These are phyloP conservation scores for Ecliptopera silaceata DNA, from an alignment of 2,888 invertebrate genomes.

Conservation along the genomic window DNA sequence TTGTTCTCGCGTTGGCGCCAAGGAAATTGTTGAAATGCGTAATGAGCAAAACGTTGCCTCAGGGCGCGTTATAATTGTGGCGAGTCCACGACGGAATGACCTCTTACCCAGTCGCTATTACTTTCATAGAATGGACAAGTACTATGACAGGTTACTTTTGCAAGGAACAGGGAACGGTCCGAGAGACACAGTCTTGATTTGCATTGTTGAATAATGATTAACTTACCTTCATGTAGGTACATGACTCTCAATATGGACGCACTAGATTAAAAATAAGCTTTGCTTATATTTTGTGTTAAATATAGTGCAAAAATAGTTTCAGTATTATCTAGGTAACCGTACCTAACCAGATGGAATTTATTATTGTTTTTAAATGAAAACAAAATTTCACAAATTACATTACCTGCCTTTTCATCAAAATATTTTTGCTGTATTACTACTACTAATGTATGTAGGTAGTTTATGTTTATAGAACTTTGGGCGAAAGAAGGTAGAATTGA, in stretches of 20 bases:
- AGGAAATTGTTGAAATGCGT: conserved; percentile 38
- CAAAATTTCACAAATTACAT: too few relatives aligned
- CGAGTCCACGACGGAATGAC: conserved; percentile 22
- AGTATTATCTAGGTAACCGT: too few relatives aligned
- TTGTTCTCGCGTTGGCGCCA: conserved; percentile 26
- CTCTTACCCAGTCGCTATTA: conserved; percentile 27
- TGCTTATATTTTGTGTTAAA: too few relatives aligned
- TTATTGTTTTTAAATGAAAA: too few relatives aligned
- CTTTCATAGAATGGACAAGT: conserved; percentile 24
- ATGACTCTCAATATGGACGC: too few relatives aligned
- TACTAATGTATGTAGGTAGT: too few relatives aligned
- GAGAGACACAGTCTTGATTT: background rate
- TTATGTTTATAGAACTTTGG: background rate
- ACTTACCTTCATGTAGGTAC: background rate
- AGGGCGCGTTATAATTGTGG: conserved; percentile 67
- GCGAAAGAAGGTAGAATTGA: conserved; percentile 11
- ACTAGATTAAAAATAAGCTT: too few relatives aligned
- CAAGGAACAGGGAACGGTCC: conserved; percentile 1
- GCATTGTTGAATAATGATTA: background rate
- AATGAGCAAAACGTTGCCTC: conserved; percentile 56
- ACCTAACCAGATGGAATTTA: too few relatives aligned
- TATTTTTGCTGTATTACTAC: too few relatives aligned
- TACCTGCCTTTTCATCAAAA: too few relatives aligned
- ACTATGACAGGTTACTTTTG: conserved; percentile 21
- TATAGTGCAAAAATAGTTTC: too few relatives aligned